Base-by-base conservation (phyloP, 2,888 invertebrate species). In the Eristalis tenax region DNA sequence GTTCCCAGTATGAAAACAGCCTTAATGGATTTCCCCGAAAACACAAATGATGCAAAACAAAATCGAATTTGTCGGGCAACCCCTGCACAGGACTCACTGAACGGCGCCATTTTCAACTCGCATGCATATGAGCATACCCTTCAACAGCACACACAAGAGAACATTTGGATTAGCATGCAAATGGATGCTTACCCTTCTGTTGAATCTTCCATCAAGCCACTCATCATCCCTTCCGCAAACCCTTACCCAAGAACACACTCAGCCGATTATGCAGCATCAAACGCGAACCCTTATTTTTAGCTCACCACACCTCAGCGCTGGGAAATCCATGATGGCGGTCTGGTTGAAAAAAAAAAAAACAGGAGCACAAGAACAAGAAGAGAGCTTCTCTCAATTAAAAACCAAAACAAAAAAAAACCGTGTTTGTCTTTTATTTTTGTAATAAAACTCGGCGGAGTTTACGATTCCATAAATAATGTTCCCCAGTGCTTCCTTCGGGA, bases 391-490 rank as follows among this genome's bases (percentile, higher is more conserved):
- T 50, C 50, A 50, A 50, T 50, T 50, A 50, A 50, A 50, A 18
- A 50, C 5, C 18, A 50, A 59, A 59, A 59, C 23, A 23, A 26
- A 26, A 10, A 28, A 26, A 26, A 26, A n/a, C n/a, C 26, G 59
- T 59, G 59, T 59, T 59, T 59, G 15, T 59, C 26, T 22, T 10
- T 32, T 32, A 22, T 57, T 70, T 35, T 59, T 13, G 70, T 40
- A 66, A 66, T 23, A 66, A 26, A 43, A 66, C 5, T 8, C 13
- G 15, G n/a, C 40, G 10, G 1, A 56, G 69, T 69, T 69, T 69
- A 57, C 18, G 69, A 69, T 56, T 69, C 69, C 56, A 56, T 69
- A 69, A 69, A 69, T 69, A 69, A 57, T n/a, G 18, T 11, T 32
- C 18, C 18, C 13, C 59, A 26, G 50, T 32, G 13, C 43, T 69